Conservation (phyloP, 2,888 invertebrate species). For the Hydroisotoma schaefferi region DNA sequence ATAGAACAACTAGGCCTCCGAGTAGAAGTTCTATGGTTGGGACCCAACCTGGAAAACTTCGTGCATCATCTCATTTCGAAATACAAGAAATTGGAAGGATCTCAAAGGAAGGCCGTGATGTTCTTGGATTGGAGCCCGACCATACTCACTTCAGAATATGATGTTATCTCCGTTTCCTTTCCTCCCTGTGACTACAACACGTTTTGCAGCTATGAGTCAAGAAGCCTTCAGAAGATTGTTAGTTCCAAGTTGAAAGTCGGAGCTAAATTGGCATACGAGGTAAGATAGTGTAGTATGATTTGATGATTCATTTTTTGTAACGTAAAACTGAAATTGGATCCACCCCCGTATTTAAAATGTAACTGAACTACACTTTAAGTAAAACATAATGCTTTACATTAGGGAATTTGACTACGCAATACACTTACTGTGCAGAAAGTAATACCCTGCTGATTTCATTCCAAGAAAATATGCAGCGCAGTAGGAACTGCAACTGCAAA, state of each 20-base stretch:
- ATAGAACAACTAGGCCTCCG: conserved; percentile 61
- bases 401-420: too few species aligned
- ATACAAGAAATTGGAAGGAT: conserved; percentile 19
- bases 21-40: conserved; percentile 69
- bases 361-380: too few species aligned
- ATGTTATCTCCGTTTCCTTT: conserved; percentile 57
- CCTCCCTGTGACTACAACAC: conserved; percentile 60
- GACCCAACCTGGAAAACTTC: conserved; percentile 56
- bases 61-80: conserved; percentile 48
- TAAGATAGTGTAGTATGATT: conserved; percentile 32
- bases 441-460: too few species aligned
- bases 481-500: too few species aligned
- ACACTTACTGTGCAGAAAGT: too few species aligned
- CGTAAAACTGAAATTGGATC: not conserved
- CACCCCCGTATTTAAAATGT: too few species aligned
- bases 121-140: conserved; percentile 67
- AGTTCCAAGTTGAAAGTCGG: conserved; percentile 59
- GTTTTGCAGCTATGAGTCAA: conserved; percentile 65
- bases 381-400: too few species aligned
- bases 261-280: conserved; percentile 57
- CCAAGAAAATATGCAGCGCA: too few species aligned
- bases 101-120: conserved; percentile 52
- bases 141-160: conserved; percentile 51
- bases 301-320: not conserved
- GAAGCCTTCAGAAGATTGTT: conserved; percentile 65